Evolutionary conservation across 1,140 invertebrate species (phyloP), one percentile per base, ranked within the genome.

Genomic region (Drosophila teissieri): DNA sequence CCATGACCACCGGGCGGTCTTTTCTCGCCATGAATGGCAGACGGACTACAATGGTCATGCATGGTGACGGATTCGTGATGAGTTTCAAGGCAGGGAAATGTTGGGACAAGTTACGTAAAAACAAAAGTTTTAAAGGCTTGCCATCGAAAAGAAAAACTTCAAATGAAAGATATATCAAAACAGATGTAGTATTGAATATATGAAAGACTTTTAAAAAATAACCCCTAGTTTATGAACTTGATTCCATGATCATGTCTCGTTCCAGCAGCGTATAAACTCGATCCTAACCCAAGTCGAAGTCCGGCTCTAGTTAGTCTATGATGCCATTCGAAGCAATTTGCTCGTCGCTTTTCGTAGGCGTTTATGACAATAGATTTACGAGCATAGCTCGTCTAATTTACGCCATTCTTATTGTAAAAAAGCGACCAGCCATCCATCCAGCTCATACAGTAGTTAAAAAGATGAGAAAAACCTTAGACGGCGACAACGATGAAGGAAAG

Each of bases 301-400:
- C 45, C 36, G 65, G 36, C 40, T 70, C 42, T 70, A 69, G 40
- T 34, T 70, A 70, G 51, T 69, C 53, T 72, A 72, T 65, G 67
- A 78, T 78, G 73, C 63, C 73, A 78, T 72, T 72, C 64, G 52
- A 57, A 64, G 39, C 49, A 78, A 78, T 78, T 78, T 78, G 65
- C 67, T 63, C 49, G 73, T 42, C 54, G 54, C 74, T 78, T 36
- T 36, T 51, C 76, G 84, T 88, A 89, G 84, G 84, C 84, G 84
- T 88, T 72, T 88, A 73, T 74, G 84, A 88, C 83, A 88, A 89
- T 88, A 83, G 83, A 89, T 88, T 88, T 88, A 89, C 77, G 80
- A 88, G 84, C 73, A 44, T 84, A 57, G 52, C 57, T 78, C 79
- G 84, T 82, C 88, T 89, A 88, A 88, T 88, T 88, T 89, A 65